Conservation (phyloP, 1,140 invertebrate genomes). For the Drosophila kanapiae region DNA sequence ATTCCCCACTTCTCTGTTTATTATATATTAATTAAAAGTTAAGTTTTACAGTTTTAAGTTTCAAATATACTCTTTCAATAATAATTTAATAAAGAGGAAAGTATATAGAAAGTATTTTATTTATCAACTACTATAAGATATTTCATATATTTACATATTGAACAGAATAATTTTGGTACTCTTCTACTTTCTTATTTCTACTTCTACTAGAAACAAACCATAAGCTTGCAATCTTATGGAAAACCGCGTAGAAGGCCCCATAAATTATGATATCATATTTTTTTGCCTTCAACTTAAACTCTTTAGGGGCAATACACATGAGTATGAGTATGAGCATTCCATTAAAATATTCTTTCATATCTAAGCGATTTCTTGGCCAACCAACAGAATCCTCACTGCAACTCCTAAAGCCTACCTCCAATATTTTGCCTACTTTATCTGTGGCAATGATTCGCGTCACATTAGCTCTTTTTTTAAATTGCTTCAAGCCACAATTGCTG, state of each 20-base stretch:
- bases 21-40: no score
- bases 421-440: conserved; percentile 9
- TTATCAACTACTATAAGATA: background rate
- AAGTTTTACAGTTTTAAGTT: no score
- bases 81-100: no score
- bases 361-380: background rate
- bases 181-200: background rate
- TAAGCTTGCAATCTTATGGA: background rate
- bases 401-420: background rate
- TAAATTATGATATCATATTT: background rate
- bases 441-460: conserved; percentile 8
- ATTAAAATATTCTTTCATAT: no score
- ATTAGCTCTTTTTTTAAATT: conserved; percentile 12
- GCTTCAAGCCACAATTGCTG: background rate
- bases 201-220: no score
- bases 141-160: background rate
- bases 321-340: no score
- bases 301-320: background rate
- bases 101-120: no score
- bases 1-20: background rate
- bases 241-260: no score
- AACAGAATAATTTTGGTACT: background rate
- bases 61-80: no score
- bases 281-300: background rate
- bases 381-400: background rate